These are phyloP conservation scores for Drosophila meridiana DNA, from an alignment of 2,888 invertebrate species.

Conservation along the genomic window DNA sequence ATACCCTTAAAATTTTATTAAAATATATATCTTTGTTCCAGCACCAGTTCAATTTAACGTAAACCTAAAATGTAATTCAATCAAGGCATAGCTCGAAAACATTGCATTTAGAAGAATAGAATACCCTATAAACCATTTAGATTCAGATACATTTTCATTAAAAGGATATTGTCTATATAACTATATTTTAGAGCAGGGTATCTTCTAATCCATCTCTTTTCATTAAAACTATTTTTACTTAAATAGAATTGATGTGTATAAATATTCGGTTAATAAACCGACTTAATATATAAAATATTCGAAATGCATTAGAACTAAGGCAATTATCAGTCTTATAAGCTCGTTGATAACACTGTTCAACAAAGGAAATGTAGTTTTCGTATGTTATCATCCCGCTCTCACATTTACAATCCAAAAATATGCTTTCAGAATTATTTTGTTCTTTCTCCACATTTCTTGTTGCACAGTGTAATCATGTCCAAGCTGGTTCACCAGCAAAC, in stretches of 20 bases:
- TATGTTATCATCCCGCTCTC: background rate
- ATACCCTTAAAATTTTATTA: background rate
- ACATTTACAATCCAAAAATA: background rate
- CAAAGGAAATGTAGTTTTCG: background rate
- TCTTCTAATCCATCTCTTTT: background rate
- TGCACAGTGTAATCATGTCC: background rate
- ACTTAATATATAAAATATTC: background rate
- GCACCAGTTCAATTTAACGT: constrained; percentile 4
- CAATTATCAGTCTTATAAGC: constrained; percentile 54
- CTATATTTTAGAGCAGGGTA: background rate
- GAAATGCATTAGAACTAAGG: background rate
- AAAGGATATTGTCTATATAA: background rate
- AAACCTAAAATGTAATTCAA: background rate
- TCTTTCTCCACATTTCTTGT: background rate
- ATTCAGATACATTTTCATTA: background rate
- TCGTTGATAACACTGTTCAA: background rate
- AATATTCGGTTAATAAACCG: background rate
- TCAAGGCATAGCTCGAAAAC: background rate
- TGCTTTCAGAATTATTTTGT: background rate
- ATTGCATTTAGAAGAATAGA: background rate
- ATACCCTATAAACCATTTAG: background rate
- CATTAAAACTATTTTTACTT: background rate
- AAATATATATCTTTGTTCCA: constrained; percentile 7
- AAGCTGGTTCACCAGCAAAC: constrained; percentile 87
- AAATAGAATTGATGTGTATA: background rate